Evolutionary conservation across 2,797 vertebrate species (phyloP).

Genomic region (Harpagifer antarcticus): DNA sequence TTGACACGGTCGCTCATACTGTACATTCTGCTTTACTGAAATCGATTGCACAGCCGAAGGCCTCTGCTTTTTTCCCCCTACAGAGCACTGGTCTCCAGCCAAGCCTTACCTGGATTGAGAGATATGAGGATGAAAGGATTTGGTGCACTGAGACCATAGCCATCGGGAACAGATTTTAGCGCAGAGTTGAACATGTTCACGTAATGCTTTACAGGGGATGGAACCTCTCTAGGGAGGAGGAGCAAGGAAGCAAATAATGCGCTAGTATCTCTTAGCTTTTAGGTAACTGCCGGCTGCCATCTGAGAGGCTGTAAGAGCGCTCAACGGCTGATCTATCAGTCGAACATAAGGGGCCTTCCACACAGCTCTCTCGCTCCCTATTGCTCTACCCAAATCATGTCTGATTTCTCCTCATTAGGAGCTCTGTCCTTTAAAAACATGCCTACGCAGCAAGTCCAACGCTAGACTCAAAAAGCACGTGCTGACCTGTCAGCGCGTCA

Average conservation of each 20-base stretch:
- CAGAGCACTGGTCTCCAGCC: constrained; percentile 72
- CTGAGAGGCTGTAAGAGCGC: constrained; percentile 55
- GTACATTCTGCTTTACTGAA: constrained; percentile 75
- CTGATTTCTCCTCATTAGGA: constrained; percentile 62
- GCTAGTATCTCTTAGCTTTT: constrained; percentile 74
- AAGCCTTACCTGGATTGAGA: constrained; percentile 80
- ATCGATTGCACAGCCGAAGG: constrained; percentile 78
- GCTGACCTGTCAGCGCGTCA: constrained; percentile 67
- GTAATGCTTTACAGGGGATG: constrained; percentile 74
- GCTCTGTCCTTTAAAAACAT: constrained; percentile 60
- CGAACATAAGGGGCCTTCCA: constrained; percentile 55
- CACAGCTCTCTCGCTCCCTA: constrained; percentile 34
- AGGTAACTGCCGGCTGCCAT: constrained; percentile 61
- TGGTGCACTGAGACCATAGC: constrained; percentile 73
- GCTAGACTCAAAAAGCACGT: constrained; percentile 56
- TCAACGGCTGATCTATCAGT: constrained; percentile 69
- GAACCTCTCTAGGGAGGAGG: constrained; percentile 66
- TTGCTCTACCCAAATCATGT: constrained; percentile 45
- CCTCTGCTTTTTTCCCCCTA: constrained; percentile 70
- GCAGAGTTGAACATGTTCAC: constrained; percentile 67
- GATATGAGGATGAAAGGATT: constrained; percentile 79
- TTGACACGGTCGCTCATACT: constrained; percentile 72
- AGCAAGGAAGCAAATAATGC: constrained; percentile 68
- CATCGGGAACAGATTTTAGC: constrained; percentile 73
- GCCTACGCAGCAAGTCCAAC: constrained; percentile 45